phyloP scores from a whole-genome alignment of 2,888 invertebrate genomes.

The Eristalis tenax region DNA sequence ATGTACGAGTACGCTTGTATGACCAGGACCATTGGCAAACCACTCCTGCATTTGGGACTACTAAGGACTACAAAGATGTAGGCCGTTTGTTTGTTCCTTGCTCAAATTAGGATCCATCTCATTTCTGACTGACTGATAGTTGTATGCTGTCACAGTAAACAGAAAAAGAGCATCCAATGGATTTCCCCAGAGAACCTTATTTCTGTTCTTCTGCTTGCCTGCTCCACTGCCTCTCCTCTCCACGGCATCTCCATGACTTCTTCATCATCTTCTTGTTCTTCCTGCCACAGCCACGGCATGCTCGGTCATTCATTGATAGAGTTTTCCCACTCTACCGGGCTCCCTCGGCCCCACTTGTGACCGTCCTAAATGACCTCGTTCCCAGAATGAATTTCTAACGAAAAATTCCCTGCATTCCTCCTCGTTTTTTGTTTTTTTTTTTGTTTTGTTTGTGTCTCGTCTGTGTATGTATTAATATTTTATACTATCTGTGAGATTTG shows the following conservation, averaged over 20 bases:
- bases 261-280: constrained; percentile 1
- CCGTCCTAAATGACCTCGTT: constrained; percentile 48
- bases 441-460: constrained; percentile 15
- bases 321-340: constrained; percentile 8
- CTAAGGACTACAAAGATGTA: constrained; percentile 40
- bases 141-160: constrained; percentile 66
- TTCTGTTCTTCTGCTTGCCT: constrained; percentile 5
- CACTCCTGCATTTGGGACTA: constrained; percentile 35
- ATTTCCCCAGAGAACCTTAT: constrained; percentile 67
- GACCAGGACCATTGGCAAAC: constrained; percentile 40
- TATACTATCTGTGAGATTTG: constrained; percentile 59
- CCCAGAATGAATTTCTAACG: constrained; percentile 46
- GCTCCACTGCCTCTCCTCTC: neutral
- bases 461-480: constrained; percentile 54
- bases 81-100: constrained; percentile 55
- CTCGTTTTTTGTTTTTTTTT: neutral
- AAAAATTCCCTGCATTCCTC: constrained; percentile 37
- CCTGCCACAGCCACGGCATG: constrained; percentile 1
- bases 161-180: constrained; percentile 61
- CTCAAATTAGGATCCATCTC: constrained; percentile 70
- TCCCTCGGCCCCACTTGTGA: constrained; percentile 45
- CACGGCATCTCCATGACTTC: neutral
- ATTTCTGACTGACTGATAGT: constrained; percentile 69
- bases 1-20: constrained; percentile 32
- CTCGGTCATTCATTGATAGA: constrained; percentile 46